Evolutionary conservation across 1,140 invertebrate genomes (phyloP).

Genomic region (Rhopalosiphum maidis): DNA sequence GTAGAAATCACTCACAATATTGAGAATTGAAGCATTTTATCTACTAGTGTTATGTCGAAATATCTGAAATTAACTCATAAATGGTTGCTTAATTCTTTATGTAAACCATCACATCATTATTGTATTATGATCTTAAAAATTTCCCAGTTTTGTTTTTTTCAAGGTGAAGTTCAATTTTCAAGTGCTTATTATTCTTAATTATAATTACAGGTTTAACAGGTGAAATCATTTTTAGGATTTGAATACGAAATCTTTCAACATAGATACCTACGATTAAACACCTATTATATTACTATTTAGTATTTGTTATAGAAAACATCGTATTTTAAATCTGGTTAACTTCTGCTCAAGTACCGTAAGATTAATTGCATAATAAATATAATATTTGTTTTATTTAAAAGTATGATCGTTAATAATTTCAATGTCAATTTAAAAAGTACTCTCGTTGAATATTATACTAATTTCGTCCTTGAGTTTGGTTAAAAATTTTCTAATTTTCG

Average conservation of each 20-base stretch:
- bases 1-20: too few relatives aligned
- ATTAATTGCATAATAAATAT: background rate
- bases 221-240: background rate
- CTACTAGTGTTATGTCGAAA: background rate
- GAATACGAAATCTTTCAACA: too few relatives aligned
- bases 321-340: background rate
- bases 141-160: background rate
- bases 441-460: background rate
- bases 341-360: background rate
- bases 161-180: background rate
- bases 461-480: background rate
- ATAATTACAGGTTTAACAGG: background rate
- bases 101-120: background rate
- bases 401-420: background rate
- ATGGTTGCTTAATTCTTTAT: background rate
- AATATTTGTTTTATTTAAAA: background rate
- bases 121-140: background rate
- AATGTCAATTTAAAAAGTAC: background rate
- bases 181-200: background rate
- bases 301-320: background rate
- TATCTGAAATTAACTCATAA: background rate
- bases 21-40: too few relatives aligned
- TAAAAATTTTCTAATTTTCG: too few relatives aligned
- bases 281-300: background rate
- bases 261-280: too few relatives aligned